Base-by-base conservation (phyloP, 2,797 vertebrate species). In the Typhlichthys subterraneus region DNA sequence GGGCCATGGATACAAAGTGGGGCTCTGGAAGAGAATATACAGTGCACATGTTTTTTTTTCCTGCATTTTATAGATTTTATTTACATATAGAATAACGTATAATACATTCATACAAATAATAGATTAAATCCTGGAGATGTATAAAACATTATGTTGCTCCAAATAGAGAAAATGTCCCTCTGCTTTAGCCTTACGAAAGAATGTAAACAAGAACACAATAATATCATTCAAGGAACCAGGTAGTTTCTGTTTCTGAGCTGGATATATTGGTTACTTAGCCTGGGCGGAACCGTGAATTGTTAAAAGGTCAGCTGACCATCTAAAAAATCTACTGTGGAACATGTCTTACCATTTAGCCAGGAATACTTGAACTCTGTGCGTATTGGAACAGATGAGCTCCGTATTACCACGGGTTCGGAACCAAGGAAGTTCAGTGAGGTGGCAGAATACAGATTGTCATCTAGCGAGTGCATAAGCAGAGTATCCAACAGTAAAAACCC, bases 351-450 rank as follows among this genome's bases (percentile, higher is more conserved):
- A 7, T 89, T 77, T 12, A 95, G 87, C 93, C 91, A 95, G 13
- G 86, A 87, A 42, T 49, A 85, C 79, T 87, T 92, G 63, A 90
- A 90, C 42, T 94, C 93, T 0, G 93, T 94, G 61, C 91, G 88
- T 61, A 95, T 69, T 50, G 59, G 48, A 29, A 61, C 67, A 2
- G 59, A 45, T 19, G 89, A 80, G 75, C 84, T 93, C 31, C 90
- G 87, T 59, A 89, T 84, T 67, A 94, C 67, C 70, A 90, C 67
- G 0, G 90, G 88, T 61, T 94, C 90, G 19, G 88, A 93, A 42
- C 93, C 94, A 55, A 93, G 82, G 70, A 95, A 95, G 80, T 95
- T 95, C 45, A 92, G 76, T 4, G 93, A 91, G 19, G 94, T 95
- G 57, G 94, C 94, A 0, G 94, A 94, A 78, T 92, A 95, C 23